A percentile compares a stretch with the other conserved stretches of the same genome.
These are phyloP conservation scores for Drosophila auraria DNA, from an alignment of 1,140 invertebrate species.

Conservation along the genomic window DNA sequence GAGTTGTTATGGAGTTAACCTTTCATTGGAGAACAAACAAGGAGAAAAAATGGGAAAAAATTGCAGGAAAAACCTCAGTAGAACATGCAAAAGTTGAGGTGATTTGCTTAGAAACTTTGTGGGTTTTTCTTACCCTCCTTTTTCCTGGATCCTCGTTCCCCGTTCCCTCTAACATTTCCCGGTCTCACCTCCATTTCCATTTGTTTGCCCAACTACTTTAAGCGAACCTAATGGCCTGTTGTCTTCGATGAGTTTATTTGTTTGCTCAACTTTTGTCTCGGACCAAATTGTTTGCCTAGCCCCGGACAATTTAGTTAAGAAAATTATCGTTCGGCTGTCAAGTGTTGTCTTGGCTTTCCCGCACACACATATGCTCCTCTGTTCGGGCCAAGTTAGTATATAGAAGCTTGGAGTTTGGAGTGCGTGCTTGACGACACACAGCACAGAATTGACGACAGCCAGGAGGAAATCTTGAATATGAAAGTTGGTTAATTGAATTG, in stretches of 20 bases:
- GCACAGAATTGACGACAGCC: constrained; percentile 21
- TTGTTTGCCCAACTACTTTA: constrained; percentile 50
- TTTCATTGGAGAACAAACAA: constrained; percentile 34
- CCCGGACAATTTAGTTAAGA: constrained; percentile 75
- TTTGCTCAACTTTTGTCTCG: constrained; percentile 59
- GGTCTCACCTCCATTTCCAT: constrained; percentile 19
- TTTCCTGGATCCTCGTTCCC: constrained; percentile 4
- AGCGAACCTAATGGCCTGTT: constrained; percentile 68
- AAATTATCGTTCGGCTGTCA: constrained; percentile 74
- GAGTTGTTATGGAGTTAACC: constrained; percentile 62
- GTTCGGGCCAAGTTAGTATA: constrained; percentile 15
- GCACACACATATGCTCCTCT: constrained; percentile 6
- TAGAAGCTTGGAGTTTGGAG: constrained; percentile 29
- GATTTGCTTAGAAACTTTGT: constrained; percentile 39
- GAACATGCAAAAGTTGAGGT: constrained; percentile 35
- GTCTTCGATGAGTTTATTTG: constrained; percentile 73
- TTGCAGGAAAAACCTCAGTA: constrained; percentile 1
- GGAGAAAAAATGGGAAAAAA: not conserved
- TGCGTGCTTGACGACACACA: constrained; percentile 27
- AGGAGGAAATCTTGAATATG: constrained; percentile 25
- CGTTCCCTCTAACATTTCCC: constrained; percentile 9
- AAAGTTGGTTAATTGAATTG: constrained; percentile 56
- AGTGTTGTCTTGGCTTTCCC: constrained; percentile 45
- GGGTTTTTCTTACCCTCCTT: not conserved
- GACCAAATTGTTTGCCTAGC: constrained; percentile 57